Conservation (phyloP, 1,140 invertebrate genomes). For the Tribolium castaneum region DNA sequence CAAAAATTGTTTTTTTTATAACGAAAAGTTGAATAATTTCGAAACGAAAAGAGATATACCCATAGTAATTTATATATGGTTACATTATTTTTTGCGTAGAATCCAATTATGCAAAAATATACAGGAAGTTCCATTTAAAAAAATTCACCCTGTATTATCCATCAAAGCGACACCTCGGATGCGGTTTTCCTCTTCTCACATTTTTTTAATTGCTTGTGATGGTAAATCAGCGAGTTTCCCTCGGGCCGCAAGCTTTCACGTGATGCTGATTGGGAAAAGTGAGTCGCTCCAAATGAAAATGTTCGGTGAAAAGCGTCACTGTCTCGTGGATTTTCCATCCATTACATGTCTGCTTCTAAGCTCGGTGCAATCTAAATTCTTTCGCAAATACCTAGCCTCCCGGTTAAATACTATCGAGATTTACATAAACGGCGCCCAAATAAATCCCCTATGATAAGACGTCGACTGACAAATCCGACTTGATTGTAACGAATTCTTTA, state of each 20-base stretch:
- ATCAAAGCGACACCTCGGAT: background rate
- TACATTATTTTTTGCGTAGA: no score
- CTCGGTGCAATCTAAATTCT: conserved; percentile 29
- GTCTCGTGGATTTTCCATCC: conserved; percentile 14
- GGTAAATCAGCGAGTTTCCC: background rate
- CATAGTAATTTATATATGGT: no score
- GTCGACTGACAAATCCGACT: conserved; percentile 3
- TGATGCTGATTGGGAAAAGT: background rate
- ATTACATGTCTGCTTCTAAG: conserved; percentile 23
- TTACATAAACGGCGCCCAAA: conserved; percentile 20
- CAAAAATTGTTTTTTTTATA: no score
- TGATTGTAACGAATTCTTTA: background rate
- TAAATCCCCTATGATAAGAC: conserved; percentile 27
- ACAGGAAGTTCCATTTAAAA: no score
- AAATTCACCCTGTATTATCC: no score
- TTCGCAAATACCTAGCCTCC: conserved; percentile 17
- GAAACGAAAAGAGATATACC: no score
- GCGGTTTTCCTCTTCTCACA: background rate
- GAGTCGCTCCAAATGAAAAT: background rate
- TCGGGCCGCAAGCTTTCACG: background rate
- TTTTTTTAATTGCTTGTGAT: conserved; percentile 6
- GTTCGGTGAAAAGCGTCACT: conserved; percentile 1
- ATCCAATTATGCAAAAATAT: no score
- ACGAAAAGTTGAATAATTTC: no score
- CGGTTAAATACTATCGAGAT: conserved; percentile 19